Evolutionary conservation across 92 coral and sea anemone genomes (phyloP).

Genomic region (Parazoanthus swiftii): DNA sequence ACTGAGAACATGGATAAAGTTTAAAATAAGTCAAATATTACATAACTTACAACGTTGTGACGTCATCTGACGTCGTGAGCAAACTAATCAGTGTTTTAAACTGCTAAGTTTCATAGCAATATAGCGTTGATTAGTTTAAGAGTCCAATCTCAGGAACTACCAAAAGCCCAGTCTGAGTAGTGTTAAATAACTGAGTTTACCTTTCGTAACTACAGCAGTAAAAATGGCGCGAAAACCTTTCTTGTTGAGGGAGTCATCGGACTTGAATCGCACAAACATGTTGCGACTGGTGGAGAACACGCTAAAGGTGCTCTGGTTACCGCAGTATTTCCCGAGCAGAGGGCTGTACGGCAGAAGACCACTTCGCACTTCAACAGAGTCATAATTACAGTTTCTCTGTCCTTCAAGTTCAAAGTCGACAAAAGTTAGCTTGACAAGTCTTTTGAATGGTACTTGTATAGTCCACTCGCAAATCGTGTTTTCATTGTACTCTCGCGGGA

Average conservation of each 20-base stretch:
- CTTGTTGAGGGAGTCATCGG: slow-evolving; percentile 61
- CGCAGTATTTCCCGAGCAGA: slow-evolving; percentile 72
- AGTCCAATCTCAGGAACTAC: too few relatives aligned
- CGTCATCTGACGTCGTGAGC: too few relatives aligned
- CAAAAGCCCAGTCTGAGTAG: too few relatives aligned
- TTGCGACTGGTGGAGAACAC: slow-evolving; percentile 64
- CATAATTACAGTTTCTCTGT: slow-evolving; percentile 67
- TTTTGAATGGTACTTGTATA: slow-evolving; percentile 38
- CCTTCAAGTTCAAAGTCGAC: slow-evolving; percentile 73
- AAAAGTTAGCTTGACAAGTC: slow-evolving; percentile 62
- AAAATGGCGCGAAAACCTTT: slow-evolving; percentile 64
- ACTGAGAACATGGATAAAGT: too few relatives aligned
- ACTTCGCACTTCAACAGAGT: slow-evolving; percentile 80
- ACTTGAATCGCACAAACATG: slow-evolving; percentile 57
- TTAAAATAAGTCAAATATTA: too few relatives aligned
- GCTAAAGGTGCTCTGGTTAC: slow-evolving; percentile 55
- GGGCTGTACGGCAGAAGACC: slow-evolving; percentile 55
- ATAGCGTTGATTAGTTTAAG: too few relatives aligned
- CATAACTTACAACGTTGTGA: too few relatives aligned
- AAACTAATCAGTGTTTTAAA: too few relatives aligned
- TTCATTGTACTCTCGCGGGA: slow-evolving; percentile 52
- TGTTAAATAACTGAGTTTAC: background rate
- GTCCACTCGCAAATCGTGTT: slow-evolving; percentile 54
- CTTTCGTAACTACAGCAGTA: slow-evolving; percentile 26
- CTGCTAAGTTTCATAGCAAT: too few relatives aligned